Base-by-base conservation (phyloP, 92 coral and sea anemone species). In the Scolanthus callimorphus region DNA sequence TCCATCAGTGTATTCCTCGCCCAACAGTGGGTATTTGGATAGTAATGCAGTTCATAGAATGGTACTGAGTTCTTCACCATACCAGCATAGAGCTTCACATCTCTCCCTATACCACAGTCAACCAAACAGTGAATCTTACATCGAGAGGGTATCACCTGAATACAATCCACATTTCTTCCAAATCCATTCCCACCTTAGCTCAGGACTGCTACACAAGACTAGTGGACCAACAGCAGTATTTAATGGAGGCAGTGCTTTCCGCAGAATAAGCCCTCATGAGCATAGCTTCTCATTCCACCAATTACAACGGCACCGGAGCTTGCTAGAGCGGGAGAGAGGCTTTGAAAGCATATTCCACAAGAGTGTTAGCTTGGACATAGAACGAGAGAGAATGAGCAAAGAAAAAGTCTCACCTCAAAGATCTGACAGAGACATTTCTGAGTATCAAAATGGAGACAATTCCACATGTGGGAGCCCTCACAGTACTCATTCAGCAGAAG, bases 241-340 rank as follows among this genome's bases (percentile, higher is more conserved):
- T 50, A 84, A 87, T 56, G 86, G 96, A 30, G 77, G 86, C 3
- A 89, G 96, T 29, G 96, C 96, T 11, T 87, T 87, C 58, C 81
- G 96, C 11, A 63, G 96, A 29, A 76, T 87, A 10, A 75, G 62
- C n/a, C 90, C 86, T 1, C 83, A 76, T 4, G 96, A 87, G 17
- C 96, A 87, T 59, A 65, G 73, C 2, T 87, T 83, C 55, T 84
- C 96, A 4, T 87, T 87, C 62, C 90, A 87, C 27, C 96, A 79
- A 10, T 55, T 83, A 31, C 96, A 87, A 52, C 96, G 70, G 28
- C 96, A 83, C 39, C 76, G 96, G 62, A 73, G 70, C 39, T 59
- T 86, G 55, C 43, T 87, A 19, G 96, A 87, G 6, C 65, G 86
- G 26, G 96, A 87, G 9, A 85, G 70, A 28, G 66, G 67, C 47